Evolutionary conservation across 2,113 vertebrate species (phyloP).

Genomic region (Ammodramus savannarum): DNA sequence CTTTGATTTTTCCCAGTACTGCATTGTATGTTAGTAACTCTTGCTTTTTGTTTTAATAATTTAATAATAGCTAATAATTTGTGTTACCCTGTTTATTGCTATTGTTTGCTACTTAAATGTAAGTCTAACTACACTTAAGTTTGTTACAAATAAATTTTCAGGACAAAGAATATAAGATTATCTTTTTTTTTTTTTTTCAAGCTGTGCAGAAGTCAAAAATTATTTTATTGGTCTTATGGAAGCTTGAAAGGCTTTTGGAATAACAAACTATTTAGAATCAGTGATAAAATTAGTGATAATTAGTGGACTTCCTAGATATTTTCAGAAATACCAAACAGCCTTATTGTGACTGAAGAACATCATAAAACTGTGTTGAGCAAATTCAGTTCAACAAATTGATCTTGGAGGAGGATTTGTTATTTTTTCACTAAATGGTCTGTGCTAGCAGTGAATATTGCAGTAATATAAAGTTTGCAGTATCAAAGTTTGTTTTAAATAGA

Average conservation of each 20-base stretch:
- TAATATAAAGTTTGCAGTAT: background rate
- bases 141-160: background rate
- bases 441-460: background rate
- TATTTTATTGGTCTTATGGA: background rate
- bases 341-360: background rate
- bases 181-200: background rate
- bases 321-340: background rate
- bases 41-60: background rate
- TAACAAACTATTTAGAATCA: background rate
- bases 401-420: background rate
- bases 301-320: background rate
- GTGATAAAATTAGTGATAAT: background rate
- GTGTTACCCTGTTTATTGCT: background rate
- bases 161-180: background rate
- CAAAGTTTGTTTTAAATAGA: background rate
- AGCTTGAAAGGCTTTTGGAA: background rate
- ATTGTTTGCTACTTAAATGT: background rate
- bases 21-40: background rate
- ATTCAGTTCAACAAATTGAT: background rate
- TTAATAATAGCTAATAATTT: background rate
- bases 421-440: background rate
- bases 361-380: background rate
- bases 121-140: background rate
- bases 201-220: fast-evolving
- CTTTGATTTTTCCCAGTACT: background rate